phyloP scores from a whole-genome alignment of 2,113 vertebrate species.

The Promerops cafer region DNA sequence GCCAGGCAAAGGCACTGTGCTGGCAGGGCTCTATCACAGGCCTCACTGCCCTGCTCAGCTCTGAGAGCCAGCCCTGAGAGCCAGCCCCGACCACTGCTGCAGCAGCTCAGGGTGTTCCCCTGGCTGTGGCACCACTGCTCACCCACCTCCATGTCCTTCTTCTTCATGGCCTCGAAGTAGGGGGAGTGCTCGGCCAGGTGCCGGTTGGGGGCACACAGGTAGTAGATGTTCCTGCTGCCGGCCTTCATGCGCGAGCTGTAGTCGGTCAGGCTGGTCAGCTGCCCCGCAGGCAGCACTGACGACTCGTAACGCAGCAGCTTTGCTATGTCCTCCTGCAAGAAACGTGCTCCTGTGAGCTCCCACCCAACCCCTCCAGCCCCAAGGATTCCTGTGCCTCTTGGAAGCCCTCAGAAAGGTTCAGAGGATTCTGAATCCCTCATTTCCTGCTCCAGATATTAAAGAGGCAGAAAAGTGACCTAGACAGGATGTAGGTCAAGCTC shows the following conservation, averaged over 20 bases:
- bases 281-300: slow-evolving; percentile 80
- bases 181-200: slow-evolving; percentile 91
- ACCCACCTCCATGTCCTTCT: slow-evolving; percentile 91
- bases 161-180: slow-evolving; percentile 95
- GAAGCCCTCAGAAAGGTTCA: not conserved
- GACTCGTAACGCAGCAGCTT: slow-evolving; percentile 91
- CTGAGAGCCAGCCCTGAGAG: not conserved
- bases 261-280: slow-evolving; percentile 86
- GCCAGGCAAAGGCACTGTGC: fast-evolving
- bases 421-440: not conserved
- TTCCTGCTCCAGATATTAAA: not conserved
- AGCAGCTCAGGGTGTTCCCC: not conserved
- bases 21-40: too few species aligned
- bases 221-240: slow-evolving; percentile 91
- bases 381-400: not conserved
- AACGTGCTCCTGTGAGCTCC: not conserved
- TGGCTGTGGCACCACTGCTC: not conserved
- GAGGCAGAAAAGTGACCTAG: not conserved
- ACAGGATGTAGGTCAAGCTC: not conserved
- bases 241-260: slow-evolving; percentile 88
- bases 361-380: not conserved
- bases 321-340: slow-evolving; percentile 86
- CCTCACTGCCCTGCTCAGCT: not conserved
- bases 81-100: not conserved
- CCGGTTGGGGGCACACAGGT: slow-evolving; percentile 90